Conservation (phyloP, 1,140 invertebrate species). For the Danaus melanippus region DNA sequence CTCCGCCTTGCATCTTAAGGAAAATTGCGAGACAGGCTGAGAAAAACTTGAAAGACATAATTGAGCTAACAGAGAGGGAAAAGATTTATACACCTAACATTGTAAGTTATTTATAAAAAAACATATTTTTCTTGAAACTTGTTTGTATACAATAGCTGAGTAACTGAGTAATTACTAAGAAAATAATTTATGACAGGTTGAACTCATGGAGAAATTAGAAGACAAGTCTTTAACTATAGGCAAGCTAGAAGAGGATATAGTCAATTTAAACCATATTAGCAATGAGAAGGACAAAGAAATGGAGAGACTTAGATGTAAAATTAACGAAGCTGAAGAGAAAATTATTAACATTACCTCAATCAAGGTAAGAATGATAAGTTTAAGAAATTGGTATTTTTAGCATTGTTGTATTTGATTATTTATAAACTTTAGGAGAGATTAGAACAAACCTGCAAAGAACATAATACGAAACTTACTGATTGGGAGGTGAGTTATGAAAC, state of each 20-base stretch:
- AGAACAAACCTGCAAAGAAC: constrained; percentile 36
- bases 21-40: constrained; percentile 50
- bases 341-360: constrained; percentile 29
- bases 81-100: constrained; percentile 48
- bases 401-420: constrained; percentile 1
- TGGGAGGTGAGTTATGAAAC: constrained; percentile 55
- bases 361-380: constrained; percentile 33
- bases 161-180: not conserved
- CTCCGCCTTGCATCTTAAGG: constrained; percentile 58
- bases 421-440: constrained; percentile 35
- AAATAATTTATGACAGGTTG: constrained; percentile 33
- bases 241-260: constrained; percentile 41
- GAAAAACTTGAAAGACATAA: constrained; percentile 51
- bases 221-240: constrained; percentile 35
- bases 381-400: not conserved
- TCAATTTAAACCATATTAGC: constrained; percentile 25
- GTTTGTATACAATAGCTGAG: not conserved
- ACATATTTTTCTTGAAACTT: not conserved
- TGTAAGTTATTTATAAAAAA: constrained; percentile 29
- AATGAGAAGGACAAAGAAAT: constrained; percentile 46
- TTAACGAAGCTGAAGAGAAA: constrained; percentile 35
- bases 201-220: constrained; percentile 53
- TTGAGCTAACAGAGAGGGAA: constrained; percentile 55
- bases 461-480: constrained; percentile 48
- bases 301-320: constrained; percentile 36